Percentiles rank a stretch among this genome's conserved stretches.
Evolutionary conservation across 2,113 vertebrate genomes (phyloP).

Genomic region (Myrmophylax atrothorax): DNA sequence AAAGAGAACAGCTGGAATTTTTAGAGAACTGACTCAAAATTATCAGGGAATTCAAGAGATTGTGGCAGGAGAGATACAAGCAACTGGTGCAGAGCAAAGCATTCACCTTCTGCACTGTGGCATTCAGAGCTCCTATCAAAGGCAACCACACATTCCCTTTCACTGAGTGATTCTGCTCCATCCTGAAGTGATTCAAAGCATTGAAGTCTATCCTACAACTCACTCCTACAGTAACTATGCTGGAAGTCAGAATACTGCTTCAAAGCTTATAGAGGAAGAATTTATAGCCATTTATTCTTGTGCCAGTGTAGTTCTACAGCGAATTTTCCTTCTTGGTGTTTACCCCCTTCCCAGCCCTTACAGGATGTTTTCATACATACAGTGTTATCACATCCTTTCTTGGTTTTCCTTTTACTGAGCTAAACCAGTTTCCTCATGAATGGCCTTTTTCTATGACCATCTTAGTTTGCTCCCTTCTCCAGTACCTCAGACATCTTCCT

Average conservation of each 20-base stretch:
- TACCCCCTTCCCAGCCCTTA: background rate
- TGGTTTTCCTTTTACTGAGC: background rate
- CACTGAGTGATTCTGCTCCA: fast-evolving
- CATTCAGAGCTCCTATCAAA: background rate
- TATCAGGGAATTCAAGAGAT: background rate
- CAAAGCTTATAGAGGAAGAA: background rate
- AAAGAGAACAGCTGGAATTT: background rate
- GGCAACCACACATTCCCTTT: background rate
- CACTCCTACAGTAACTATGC: background rate
- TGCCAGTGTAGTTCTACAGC: background rate
- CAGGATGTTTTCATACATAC: background rate
- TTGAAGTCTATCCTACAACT: background rate
- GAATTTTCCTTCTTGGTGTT: background rate
- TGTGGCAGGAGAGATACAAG: background rate
- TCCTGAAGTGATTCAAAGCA: background rate
- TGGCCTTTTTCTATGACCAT: background rate
- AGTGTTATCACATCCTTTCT: background rate
- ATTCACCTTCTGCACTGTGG: background rate
- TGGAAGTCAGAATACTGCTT: background rate
- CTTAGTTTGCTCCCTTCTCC: background rate
- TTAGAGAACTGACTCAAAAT: background rate
- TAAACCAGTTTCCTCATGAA: background rate
- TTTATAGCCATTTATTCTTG: background rate
- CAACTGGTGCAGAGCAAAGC: background rate
- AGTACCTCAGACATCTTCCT: background rate